A percentile compares a stretch with the other conserved stretches of the same genome.
These are phyloP conservation scores for Heliconius ethilla DNA, from an alignment of 2,888 invertebrate genomes.

Conservation along the genomic window DNA sequence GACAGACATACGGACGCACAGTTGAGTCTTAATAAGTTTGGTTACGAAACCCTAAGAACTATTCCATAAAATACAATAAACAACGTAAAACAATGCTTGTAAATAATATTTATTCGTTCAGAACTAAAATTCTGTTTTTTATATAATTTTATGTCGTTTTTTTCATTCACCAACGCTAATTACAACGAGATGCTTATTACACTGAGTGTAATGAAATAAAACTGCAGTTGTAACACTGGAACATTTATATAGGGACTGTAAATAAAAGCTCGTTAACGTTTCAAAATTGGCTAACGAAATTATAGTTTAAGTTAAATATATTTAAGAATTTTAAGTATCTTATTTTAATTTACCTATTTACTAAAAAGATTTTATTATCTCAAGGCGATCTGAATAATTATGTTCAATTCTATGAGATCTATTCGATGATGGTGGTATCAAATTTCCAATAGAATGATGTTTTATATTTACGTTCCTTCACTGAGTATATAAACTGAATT, in stretches of 20 bases:
- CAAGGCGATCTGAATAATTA: background rate
- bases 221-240: background rate
- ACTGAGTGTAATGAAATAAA: slow-evolving; percentile 10
- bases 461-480: background rate
- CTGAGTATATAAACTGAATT: background rate
- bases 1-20: too few species aligned
- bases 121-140: background rate
- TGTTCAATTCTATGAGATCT: background rate
- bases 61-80: too few species aligned
- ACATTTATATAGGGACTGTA: background rate
- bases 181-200: slow-evolving; percentile 3
- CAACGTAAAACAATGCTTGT: background rate
- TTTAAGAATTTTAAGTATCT: too few species aligned
- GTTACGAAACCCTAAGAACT: too few species aligned
- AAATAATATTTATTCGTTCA: background rate
- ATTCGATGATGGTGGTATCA: background rate
- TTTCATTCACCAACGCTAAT: background rate
- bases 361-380: background rate
- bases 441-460: background rate
- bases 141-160: slow-evolving; percentile 10
- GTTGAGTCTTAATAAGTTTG: too few species aligned
- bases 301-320: background rate
- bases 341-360: background rate
- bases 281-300: background rate
- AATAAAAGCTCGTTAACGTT: background rate